Base-by-base conservation (phyloP, 2,888 invertebrate species). In the Dyspetes luteomarginatus region DNA sequence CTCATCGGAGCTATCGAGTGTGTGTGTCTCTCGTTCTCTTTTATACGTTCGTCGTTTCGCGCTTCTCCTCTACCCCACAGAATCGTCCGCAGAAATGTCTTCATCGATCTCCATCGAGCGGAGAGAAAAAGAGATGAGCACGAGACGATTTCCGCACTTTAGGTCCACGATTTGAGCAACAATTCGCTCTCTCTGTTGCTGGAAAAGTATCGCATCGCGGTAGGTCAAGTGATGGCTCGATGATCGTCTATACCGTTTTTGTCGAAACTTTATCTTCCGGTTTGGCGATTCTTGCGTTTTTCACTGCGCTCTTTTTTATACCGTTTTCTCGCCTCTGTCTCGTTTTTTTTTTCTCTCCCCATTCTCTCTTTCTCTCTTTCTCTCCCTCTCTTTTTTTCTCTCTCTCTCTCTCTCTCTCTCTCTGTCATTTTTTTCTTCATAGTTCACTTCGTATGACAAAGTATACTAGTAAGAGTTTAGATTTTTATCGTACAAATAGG, bases 41-140 rank as follows among this genome's bases (percentile, higher is more conserved):
- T 30, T 15, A 30, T 72, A 24, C 17, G 17, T n/a, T 41, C 55
- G 41, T 56, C 65, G 56, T 52, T 62, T 69, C 36, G 58, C 24
- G 64, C 58, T 22, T 50, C 28, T 43, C 69, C 19, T 45, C 28
- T n/a, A 12, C 19, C n/a, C n/a, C n/a, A n/a, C n/a, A n/a, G n/a
- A n/a, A 22, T 36, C 67, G 17, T 41, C 41, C 24, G 52, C 48
- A 41, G 12, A 15, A 60, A 58, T 17, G 45, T 55, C 67, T 72
- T 62, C 67, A 78, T 78, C 78, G 67, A 78, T 78, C 72, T 67
- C 56, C 78, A 78, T 78, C 60, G 60, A 55, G 67, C n/a, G 43
- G 50, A n/a, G 30, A 52, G 28, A 28, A 36, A 2, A 36, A 36
- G 12, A 36, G n/a, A 9, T 3, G 43, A 43, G n/a, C 0, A 15